Base-by-base conservation (phyloP, 2,113 vertebrate species). In the Scortum barcoo region DNA sequence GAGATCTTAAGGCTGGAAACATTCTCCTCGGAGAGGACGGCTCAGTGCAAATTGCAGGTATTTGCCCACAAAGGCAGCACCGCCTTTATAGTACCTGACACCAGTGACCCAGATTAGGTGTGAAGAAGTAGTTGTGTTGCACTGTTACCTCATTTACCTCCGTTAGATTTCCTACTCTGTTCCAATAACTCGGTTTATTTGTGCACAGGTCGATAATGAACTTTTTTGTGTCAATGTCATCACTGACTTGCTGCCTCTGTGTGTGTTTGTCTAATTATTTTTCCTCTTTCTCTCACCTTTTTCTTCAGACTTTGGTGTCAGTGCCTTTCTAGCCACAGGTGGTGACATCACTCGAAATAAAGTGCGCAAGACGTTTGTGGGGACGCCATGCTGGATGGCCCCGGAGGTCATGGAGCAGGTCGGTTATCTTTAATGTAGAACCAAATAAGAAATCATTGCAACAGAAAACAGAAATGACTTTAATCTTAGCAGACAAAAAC, bases 361-460 rank as follows among this genome's bases (percentile, higher is more conserved):
- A 97, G 97, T 98, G 86, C 96, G 98, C 75, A 99, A 99, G 94
- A 99, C 98, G 0, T 99, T 99, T 92, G 98, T 99, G 81, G 98
- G 98, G 85, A 99, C 98, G 1, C 98, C 98, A 26, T 99, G 98
- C 87, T 99, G 98, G 98, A 99, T 99, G 98, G 98, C 98, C 12
- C 98, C 98, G 13, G 98, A 99, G 89, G 98, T 99, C 70, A 99
- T 99, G 98, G 98, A 99, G 72, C 98, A 99, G 97, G 98, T 99
- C 26, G 24, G 88, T 81, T 2, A 10, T 24, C 2, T 57, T 44
- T 40, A 28, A 2, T 38, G 14, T 1, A 2, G n/a, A 28, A 20
- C 20, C 13, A 3, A 3, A 36, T 28, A 33, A 3, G 7, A 51
- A 58, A 36, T 44, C 60, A 30, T 22, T 44, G 11, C 28, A 17